Evolutionary conservation across 2,888 invertebrate species (phyloP), one percentile per base, ranked within the genome.

Genomic region (Brachypalpus laphriformis): DNA sequence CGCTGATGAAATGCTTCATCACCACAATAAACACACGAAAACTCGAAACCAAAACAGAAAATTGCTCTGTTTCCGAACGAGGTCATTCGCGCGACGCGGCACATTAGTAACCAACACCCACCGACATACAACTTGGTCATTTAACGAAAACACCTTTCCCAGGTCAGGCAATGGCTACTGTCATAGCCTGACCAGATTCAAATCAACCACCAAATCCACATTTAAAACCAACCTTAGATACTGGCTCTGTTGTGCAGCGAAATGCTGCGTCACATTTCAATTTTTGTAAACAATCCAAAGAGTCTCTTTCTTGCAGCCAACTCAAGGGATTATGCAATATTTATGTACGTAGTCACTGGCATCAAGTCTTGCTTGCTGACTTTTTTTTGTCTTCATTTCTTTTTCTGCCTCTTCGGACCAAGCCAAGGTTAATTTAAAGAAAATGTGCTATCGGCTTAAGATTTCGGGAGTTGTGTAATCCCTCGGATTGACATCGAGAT

Each of bases 351-450:
- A 65, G 71, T 40, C 63, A 65, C 14, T 56, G 70, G 75, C 68
- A 34, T 49, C 20, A 31, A 28, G 20, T 40, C 28, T 70, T 25
- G 25, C 25, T n/a, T 59, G 14, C 22, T 28, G 56, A 49, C 56
- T 61, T 22, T 28, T 76, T 66, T 34, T n/a, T n/a, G n/a, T n/a
- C n/a, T n/a, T 75, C 37, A 20, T 54, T 14, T 65, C 6, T 8
- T 25, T 56, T 63, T 45, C 16, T 20, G 51, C 54, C 34, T 77
- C 54, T 74, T 82, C 20, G 49, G 65, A 57, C 28, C 61, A 47
- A 61, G 37, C 71, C 82, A 82, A 82, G 82, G 82, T 82, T 82
- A 78, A 77, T 82, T 57, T 51, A 77, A 66, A 57, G 71, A 65
- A 54, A 77, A 72, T 71, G 76, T 37, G 49, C 37, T 31, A 63